Evolutionary conservation across 2,888 invertebrate species (phyloP), one percentile per base, ranked within the genome.

Genomic region (Parelbella ahira): DNA sequence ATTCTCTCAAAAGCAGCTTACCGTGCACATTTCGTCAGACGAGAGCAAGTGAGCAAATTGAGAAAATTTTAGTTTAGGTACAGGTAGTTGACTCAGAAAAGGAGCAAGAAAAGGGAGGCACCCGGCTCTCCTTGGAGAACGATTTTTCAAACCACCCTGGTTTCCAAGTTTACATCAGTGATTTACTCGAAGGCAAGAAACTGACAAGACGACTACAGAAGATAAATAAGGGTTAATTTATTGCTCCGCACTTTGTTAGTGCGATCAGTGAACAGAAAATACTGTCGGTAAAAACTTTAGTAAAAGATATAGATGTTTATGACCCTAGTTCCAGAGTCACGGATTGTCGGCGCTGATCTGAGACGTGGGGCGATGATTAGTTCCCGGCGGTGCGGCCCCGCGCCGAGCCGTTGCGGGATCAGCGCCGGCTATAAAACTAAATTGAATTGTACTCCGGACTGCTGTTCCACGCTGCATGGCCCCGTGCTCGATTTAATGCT

Each of bases 401-500:
- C 68, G 64, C 67, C 71, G 75, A 73, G 73, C 73, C 77, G 54
- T 63, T 65, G 64, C 64, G 68, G 80, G 75, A 80, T 80, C 77
- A 74, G 66, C 66, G 63, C 53, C 44, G 62, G 73, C 80, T 74
- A 82, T 83, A 81, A 83, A 84, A 84, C 73, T 80, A 84, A 82
- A 84, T 86, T 83, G 81, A 86, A 86, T 83, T 76, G 81, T 79
- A 75, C 78, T 75, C 66, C 58, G 52, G 68, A 68, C 68, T 72
- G 70, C 70, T 73, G 71, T 76, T 76, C 55, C 60, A 60, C 60
- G 64, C 58, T 63, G 63, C 60, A 68, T 53, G 60, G 58, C 33
- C 25, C 33, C 9, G 19, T 33, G 20, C 20, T 32, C 32, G 32
- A 39, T 39, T 41, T 41, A 41, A 33, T 33, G 56, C 60, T 62